These are phyloP conservation scores for Argyrosomus japonicus DNA, from an alignment of 2,113 vertebrate genomes.

Conservation along the genomic window DNA sequence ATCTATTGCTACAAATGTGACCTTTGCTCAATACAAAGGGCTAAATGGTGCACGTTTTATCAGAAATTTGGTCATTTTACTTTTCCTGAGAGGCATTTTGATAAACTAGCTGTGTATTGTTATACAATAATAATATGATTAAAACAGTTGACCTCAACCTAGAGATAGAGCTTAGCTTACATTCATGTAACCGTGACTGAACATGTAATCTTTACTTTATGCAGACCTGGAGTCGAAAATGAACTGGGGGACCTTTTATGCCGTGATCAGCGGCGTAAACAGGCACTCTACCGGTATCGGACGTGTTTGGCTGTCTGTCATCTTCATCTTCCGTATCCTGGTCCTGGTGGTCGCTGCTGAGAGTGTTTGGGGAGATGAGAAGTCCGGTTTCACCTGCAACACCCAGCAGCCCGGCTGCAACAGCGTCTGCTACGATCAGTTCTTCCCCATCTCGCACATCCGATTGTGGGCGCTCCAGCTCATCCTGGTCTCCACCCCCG, in stretches of 20 bases:
- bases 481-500: slow-evolving; percentile 96
- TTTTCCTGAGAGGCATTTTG: background rate
- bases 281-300: slow-evolving; percentile 97
- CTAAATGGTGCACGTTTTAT: background rate
- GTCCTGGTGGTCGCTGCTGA: slow-evolving; percentile 97
- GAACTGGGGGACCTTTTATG: slow-evolving; percentile 98
- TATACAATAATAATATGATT: background rate
- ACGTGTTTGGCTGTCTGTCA: slow-evolving; percentile 97
- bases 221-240: slow-evolving; percentile 92
- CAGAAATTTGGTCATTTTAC: background rate
- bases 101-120: background rate
- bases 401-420: slow-evolving; percentile 98
- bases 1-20: background rate
- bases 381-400: slow-evolving; percentile 95
- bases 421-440: slow-evolving; percentile 98
- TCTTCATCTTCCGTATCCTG: slow-evolving; percentile 98
- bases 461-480: slow-evolving; percentile 97
- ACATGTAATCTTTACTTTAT: slow-evolving; percentile 43
- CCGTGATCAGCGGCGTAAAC: slow-evolving; percentile 96
- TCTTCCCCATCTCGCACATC: slow-evolving; percentile 98
- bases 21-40: background rate
- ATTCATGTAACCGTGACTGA: background rate
- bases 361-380: slow-evolving; percentile 98
- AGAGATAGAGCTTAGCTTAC: background rate
- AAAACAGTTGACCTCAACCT: background rate